phyloP scores from a whole-genome alignment of 1,140 invertebrate species.

The Acarapis woodi region DNA sequence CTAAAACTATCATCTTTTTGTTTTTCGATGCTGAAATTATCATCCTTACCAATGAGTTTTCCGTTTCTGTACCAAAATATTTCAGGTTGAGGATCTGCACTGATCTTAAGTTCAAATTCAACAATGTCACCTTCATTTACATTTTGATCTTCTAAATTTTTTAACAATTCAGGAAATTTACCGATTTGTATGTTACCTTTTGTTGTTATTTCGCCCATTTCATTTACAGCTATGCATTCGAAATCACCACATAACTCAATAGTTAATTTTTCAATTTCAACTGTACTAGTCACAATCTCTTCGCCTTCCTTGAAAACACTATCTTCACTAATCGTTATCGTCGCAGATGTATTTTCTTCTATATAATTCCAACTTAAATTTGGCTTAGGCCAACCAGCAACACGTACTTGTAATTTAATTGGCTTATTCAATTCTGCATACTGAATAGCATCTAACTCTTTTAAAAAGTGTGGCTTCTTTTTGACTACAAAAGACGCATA shows the following conservation, averaged over 20 bases:
- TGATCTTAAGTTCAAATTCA: conserved; percentile 41
- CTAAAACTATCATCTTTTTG: not conserved
- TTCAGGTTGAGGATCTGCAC: conserved; percentile 44
- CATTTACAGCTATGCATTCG: too few species aligned
- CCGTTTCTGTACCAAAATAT: conserved; percentile 35
- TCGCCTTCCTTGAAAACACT: too few species aligned
- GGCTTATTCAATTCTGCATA: conserved; percentile 45
- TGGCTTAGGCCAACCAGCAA: conserved; percentile 48
- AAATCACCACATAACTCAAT: too few species aligned
- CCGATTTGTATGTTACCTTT: conserved; percentile 9
- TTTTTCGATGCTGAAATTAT: conserved; percentile 22
- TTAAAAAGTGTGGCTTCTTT: conserved; percentile 12
- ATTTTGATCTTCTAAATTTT: conserved; percentile 31
- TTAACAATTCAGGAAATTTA: conserved; percentile 11
- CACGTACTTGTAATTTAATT: conserved; percentile 37
- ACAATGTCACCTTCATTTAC: conserved; percentile 42
- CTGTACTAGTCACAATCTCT: too few species aligned
- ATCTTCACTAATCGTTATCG: too few species aligned
- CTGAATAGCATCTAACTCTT: conserved; percentile 31
- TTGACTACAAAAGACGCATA: too few species aligned
- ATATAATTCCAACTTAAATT: conserved; percentile 38
- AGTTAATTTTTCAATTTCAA: too few species aligned
- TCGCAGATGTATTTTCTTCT: too few species aligned
- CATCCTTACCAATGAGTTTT: conserved; percentile 26
- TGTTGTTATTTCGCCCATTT: conserved; percentile 11